Evolutionary conservation across 2,888 invertebrate species (phyloP).

Genomic region (Polydrusus cervinus): DNA sequence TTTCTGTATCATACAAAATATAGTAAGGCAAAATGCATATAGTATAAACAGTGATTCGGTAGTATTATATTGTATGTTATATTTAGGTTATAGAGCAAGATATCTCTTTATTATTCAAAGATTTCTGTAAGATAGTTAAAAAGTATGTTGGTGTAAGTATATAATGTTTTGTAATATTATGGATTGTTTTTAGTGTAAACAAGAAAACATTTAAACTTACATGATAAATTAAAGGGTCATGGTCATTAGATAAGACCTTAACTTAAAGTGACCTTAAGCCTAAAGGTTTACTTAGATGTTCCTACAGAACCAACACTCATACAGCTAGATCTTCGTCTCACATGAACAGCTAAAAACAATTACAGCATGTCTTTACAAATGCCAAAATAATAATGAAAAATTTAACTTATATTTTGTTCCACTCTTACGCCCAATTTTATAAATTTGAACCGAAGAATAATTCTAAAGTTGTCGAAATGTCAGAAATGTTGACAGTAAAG

Average conservation of each 20-base stretch:
- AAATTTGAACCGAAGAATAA: too few species aligned
- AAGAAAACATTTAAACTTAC: slow-evolving; percentile 30
- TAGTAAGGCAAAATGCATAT: too few species aligned
- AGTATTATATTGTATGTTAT: too few species aligned
- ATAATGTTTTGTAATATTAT: background rate
- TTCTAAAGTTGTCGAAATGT: too few species aligned
- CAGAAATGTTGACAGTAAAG: too few species aligned
- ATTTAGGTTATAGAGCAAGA: too few species aligned
- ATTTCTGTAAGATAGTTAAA: background rate
- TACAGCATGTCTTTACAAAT: slow-evolving; percentile 41
- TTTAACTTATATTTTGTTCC: slow-evolving; percentile 12
- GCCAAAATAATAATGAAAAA: slow-evolving; percentile 16
- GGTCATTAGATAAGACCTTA: slow-evolving; percentile 46
- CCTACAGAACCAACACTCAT: slow-evolving; percentile 56
- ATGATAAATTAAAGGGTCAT: slow-evolving; percentile 30
- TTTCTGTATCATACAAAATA: too few species aligned
- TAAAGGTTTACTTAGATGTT: slow-evolving; percentile 52
- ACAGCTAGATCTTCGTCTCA: slow-evolving; percentile 72
- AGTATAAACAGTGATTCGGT: too few species aligned
- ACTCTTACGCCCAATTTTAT: background rate
- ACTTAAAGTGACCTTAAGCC: slow-evolving; percentile 39
- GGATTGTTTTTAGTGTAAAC: slow-evolving; percentile 6
- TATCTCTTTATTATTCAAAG: too few species aligned
- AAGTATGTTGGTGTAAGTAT: background rate
- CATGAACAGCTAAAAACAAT: slow-evolving; percentile 71